Conservation (phyloP, 2,113 vertebrate species). For the Chaetops frenatus region DNA sequence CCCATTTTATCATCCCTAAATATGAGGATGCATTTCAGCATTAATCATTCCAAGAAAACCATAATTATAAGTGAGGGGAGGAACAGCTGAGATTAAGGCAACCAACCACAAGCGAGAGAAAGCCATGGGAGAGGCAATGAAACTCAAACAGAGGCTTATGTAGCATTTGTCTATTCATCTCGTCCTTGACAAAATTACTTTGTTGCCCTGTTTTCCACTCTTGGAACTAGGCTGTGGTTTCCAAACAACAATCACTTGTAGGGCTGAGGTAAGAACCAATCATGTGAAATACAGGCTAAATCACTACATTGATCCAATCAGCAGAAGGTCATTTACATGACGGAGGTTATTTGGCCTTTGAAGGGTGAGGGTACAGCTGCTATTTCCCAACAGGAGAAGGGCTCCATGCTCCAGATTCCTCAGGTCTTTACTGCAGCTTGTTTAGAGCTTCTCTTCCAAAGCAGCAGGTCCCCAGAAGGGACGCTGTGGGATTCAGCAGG, state of each 20-base stretch:
- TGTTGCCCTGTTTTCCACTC: background rate
- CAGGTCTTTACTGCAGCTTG: background rate
- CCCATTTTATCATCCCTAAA: too few relatives aligned
- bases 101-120: background rate
- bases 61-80: background rate
- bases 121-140: background rate
- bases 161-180: background rate
- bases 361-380: background rate
- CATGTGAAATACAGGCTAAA: background rate
- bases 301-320: accelerated
- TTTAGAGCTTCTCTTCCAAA: background rate
- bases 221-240: background rate
- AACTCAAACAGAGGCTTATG: background rate
- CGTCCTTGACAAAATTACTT: background rate
- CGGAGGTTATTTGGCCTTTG: background rate
- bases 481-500: background rate
- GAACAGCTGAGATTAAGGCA: background rate
- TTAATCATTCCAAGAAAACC: background rate
- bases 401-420: background rate
- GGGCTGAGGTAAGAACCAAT: background rate
- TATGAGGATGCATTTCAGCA: background rate
- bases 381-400: background rate
- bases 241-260: background rate
- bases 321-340: background rate
- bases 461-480: background rate